A percentile compares a stretch with the other conserved stretches of the same genome.
Evolutionary conservation across 2,888 invertebrate species (phyloP).

Genomic region (Ormyrus thymus): DNA sequence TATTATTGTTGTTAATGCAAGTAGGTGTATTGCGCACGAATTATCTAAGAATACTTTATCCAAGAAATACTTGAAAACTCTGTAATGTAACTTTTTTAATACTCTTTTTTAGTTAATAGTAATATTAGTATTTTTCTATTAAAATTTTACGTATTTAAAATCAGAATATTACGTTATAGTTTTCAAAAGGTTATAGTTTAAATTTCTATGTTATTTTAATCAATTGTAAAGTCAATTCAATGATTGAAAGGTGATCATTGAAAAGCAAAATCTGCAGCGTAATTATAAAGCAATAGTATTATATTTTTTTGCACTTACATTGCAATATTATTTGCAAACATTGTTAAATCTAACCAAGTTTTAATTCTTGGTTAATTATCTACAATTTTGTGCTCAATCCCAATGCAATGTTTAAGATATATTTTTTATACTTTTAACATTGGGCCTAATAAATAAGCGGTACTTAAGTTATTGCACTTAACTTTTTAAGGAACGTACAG

Average conservation of each 20-base stretch:
- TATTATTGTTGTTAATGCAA: slow-evolving; percentile 47
- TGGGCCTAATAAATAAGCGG: slow-evolving; percentile 38
- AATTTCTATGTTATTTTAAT: neutral
- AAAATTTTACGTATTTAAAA: slow-evolving; percentile 5
- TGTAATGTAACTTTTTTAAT: slow-evolving; percentile 1
- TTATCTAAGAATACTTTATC: slow-evolving; percentile 19
- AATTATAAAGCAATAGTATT: slow-evolving; percentile 39
- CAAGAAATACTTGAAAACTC: neutral
- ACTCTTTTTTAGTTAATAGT: slow-evolving; percentile 31
- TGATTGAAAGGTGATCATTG: neutral
- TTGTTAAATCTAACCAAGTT: slow-evolving; percentile 26
- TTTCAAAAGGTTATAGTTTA: neutral
- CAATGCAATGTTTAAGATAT: slow-evolving; percentile 20
- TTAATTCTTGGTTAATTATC: slow-evolving; percentile 36
- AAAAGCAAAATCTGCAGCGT: slow-evolving; percentile 11
- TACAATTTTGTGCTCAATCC: slow-evolving; percentile 32
- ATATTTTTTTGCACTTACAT: slow-evolving; percentile 46
- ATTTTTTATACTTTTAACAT: slow-evolving; percentile 44
- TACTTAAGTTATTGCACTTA: slow-evolving; percentile 55
- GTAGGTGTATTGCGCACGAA: slow-evolving; percentile 38
- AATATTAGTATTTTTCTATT: slow-evolving; percentile 22
- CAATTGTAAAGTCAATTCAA: neutral
- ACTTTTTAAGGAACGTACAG: slow-evolving; percentile 40
- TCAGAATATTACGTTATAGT: neutral
- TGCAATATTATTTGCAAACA: slow-evolving; percentile 40